These are phyloP conservation scores for Hestina assimilis DNA, from an alignment of 1,140 invertebrate species.

Conservation along the genomic window DNA sequence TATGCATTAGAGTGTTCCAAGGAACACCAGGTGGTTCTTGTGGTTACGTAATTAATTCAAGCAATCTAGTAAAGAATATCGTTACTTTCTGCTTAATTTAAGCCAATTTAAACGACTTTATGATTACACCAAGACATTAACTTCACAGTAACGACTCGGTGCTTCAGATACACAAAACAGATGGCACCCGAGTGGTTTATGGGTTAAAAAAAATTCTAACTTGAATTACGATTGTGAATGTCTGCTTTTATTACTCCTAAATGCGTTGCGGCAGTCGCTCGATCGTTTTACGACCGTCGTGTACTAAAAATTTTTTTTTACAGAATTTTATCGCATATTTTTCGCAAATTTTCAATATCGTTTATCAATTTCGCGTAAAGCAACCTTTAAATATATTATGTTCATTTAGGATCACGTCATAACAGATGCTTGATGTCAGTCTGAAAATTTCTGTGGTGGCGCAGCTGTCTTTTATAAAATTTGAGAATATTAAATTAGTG, in stretches of 20 bases:
- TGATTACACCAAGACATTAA: conserved; percentile 31
- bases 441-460: conserved; percentile 2
- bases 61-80: conserved; percentile 7
- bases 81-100: conserved; percentile 17
- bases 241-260: conserved; percentile 40
- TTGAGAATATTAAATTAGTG: conserved; percentile 18
- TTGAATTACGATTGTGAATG: conserved; percentile 44
- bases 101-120: conserved; percentile 25
- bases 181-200: conserved; percentile 28
- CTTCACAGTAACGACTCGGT: conserved; percentile 23
- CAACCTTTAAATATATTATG: conserved; percentile 13
- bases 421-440: conserved; percentile 22
- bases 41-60: background rate
- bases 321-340: conserved; percentile 8
- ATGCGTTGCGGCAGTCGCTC: conserved; percentile 31
- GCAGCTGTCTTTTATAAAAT: conserved; percentile 21
- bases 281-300: conserved; percentile 35
- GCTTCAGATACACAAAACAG: conserved; percentile 29
- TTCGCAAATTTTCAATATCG: conserved; percentile 25
- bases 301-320: conserved; percentile 21
- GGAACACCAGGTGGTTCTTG: background rate
- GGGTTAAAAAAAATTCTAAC: conserved; percentile 37
- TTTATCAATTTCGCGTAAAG: conserved; percentile 20
- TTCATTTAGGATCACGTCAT: conserved; percentile 13
- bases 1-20: background rate